Evolutionary conservation across 2,797 vertebrate species (phyloP).

Genomic region (Characodon lateralis): DNA sequence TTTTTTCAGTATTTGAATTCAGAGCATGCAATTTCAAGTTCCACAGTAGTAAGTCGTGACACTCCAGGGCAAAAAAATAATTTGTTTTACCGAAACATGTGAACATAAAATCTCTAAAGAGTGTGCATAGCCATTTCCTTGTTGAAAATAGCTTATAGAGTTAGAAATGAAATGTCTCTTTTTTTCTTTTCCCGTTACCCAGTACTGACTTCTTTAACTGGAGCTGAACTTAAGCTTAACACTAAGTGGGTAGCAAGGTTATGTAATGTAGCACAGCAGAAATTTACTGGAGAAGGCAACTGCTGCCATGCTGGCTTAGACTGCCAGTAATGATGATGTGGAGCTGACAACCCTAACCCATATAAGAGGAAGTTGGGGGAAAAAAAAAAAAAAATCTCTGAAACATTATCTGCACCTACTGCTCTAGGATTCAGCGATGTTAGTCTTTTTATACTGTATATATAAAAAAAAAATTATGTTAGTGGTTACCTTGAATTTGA

Average conservation of each 20-base stretch:
- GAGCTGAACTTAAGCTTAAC: not conserved
- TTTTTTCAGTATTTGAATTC: not conserved
- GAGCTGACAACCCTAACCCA: not conserved
- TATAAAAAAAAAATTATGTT: not conserved
- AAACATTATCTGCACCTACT: not conserved
- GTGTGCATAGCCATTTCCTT: not conserved
- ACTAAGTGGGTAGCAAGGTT: constrained; percentile 1
- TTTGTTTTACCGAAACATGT: constrained; percentile 2
- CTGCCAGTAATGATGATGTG: not conserved
- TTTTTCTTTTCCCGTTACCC: not conserved
- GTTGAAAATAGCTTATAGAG: not conserved
- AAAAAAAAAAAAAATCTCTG: not conserved
- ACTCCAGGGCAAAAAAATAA: constrained; percentile 11
- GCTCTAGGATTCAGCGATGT: not conserved
- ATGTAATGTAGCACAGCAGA: not conserved
- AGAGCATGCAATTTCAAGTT: not conserved
- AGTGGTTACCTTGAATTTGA: not conserved
- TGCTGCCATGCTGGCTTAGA: constrained; percentile 5
- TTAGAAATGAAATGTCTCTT: not conserved
- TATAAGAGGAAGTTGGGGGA: not conserved
- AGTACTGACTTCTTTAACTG: constrained; percentile 6
- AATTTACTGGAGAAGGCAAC: not conserved
- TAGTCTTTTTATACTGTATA: not conserved
- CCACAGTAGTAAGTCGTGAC: constrained; percentile 2
- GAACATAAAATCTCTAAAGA: not conserved